phyloP scores from a whole-genome alignment of 37 sponge, comb jelly and placozoan genomes.

The Diacarnus erythraeanus region DNA sequence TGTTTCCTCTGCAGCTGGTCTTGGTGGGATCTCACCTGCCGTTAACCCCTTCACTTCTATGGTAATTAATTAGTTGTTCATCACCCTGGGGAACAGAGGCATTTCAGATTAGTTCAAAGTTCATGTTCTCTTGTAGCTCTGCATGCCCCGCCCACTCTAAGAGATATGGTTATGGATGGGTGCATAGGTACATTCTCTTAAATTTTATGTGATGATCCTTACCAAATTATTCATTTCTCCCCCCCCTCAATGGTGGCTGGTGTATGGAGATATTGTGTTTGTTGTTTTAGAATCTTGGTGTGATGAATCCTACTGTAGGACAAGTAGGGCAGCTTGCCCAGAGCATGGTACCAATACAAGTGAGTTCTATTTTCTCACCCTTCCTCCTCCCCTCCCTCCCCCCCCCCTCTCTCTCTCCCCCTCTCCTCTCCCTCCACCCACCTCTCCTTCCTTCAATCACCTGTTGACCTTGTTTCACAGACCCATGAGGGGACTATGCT shows the following conservation, averaged over 20 bases:
- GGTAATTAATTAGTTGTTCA: neutral
- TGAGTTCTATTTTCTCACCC: slow-evolving; percentile 2
- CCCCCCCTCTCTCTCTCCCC: neutral
- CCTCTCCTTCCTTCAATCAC: neutral
- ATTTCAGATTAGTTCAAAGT: no score
- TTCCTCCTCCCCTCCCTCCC: neutral
- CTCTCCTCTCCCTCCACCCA: slow-evolving; percentile 4
- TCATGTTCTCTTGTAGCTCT: no score
- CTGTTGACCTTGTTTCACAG: neutral
- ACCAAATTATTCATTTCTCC: neutral
- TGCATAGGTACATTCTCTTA: no score
- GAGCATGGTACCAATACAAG: slow-evolving; percentile 22
- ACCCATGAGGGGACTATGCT: slow-evolving; percentile 41
- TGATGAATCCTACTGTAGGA: slow-evolving; percentile 20
- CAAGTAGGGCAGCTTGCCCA: slow-evolving; percentile 3
- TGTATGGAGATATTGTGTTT: neutral
- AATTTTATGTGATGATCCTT: no score
- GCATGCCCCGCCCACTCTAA: no score
- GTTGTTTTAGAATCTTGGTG: neutral
- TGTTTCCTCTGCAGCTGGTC: neutral
- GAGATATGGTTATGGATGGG: no score
- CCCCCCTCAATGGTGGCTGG: no score
- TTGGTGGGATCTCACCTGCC: neutral
- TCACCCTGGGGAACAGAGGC: no score
- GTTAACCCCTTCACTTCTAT: slow-evolving; percentile 20